Evolutionary conservation across 92 coral and sea anemone species (phyloP).

Genomic region (Epizoanthus illoricatus): DNA sequence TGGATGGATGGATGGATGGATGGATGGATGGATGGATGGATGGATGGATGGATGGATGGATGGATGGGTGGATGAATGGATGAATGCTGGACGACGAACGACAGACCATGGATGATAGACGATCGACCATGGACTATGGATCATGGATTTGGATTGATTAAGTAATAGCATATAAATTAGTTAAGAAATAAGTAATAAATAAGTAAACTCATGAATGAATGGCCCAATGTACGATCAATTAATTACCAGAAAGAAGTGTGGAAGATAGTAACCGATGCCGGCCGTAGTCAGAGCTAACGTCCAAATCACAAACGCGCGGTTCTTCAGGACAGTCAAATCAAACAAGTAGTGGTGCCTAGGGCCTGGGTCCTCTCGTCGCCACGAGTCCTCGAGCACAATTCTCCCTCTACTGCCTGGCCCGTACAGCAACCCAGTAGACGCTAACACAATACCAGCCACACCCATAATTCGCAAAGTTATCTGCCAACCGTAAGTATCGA

Average conservation of each 20-base stretch:
- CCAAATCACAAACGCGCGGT: slow-evolving; percentile 88
- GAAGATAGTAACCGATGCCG: slow-evolving; percentile 89
- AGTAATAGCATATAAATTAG: too few relatives aligned
- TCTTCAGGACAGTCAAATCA: slow-evolving; percentile 74
- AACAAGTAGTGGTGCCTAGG: slow-evolving; percentile 32
- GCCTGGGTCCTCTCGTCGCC: slow-evolving; percentile 24
- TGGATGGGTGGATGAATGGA: too few relatives aligned
- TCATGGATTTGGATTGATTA: too few relatives aligned
- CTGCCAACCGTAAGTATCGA: slow-evolving; percentile 73
- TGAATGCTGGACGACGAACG: too few relatives aligned
- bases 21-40: too few relatives aligned
- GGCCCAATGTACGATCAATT: too few relatives aligned
- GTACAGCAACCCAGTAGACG: slow-evolving; percentile 76
- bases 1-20: too few relatives aligned
- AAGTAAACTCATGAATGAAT: too few relatives aligned
- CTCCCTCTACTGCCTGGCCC: slow-evolving; percentile 43
- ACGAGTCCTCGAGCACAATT: slow-evolving; percentile 23
- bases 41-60: too few relatives aligned
- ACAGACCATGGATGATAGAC: too few relatives aligned
- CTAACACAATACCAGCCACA: slow-evolving; percentile 65
- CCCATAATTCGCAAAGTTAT: slow-evolving; percentile 73
- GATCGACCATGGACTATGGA: too few relatives aligned
- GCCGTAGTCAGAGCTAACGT: slow-evolving; percentile 77
- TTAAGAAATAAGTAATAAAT: too few relatives aligned
- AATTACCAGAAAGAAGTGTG: slow-evolving; percentile 86